phyloP scores from a whole-genome alignment of 2,797 vertebrate species.

The Dendrocincla tyrannina region DNA sequence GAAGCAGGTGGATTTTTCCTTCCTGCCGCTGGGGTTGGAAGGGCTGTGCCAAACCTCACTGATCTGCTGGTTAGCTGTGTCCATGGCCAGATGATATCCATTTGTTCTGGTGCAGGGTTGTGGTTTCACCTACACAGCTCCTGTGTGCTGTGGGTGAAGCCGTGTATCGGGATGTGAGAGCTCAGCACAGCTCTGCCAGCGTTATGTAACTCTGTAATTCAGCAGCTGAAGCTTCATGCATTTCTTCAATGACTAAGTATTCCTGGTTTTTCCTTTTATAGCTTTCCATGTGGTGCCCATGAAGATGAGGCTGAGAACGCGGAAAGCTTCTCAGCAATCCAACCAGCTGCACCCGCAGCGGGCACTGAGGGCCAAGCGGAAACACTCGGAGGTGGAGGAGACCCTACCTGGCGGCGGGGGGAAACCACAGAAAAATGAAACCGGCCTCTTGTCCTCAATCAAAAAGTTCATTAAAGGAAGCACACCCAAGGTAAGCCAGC shows the following conservation, averaged over 20 bases:
- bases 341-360: constrained; percentile 83
- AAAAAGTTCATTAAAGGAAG: constrained; percentile 97
- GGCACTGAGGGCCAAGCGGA: constrained; percentile 88
- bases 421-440: constrained; percentile 90
- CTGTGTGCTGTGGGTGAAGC: neutral
- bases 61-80: neutral
- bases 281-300: constrained; percentile 90
- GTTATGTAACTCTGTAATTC: neutral
- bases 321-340: constrained; percentile 94
- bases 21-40: accelerated
- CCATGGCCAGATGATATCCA: neutral
- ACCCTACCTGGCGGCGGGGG: constrained; percentile 82
- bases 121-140: neutral
- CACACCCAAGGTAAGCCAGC: constrained; percentile 86
- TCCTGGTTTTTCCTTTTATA: constrained; percentile 35
- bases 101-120: neutral
- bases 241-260: neutral
- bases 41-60: neutral
- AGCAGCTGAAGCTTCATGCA: neutral
- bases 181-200: neutral
- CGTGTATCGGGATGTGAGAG: neutral
- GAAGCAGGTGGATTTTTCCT: neutral
- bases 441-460: constrained; percentile 91
- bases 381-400: constrained; percentile 90
- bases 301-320: constrained; percentile 99